These are phyloP conservation scores for Sebastiscus tertius DNA, from an alignment of 2,797 vertebrate genomes.

Conservation along the genomic window DNA sequence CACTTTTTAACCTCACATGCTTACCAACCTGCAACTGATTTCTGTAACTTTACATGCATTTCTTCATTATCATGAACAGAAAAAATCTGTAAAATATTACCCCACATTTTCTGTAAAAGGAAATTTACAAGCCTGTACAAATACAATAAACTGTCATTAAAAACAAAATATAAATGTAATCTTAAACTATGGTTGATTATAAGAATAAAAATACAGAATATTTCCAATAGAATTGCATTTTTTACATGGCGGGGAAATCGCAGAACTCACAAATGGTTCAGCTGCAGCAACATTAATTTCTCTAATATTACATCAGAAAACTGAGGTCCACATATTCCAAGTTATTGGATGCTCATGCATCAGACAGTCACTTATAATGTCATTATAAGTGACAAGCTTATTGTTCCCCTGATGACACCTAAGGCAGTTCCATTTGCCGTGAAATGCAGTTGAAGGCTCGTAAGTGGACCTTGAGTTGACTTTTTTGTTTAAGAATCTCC, in stretches of 20 bases:
- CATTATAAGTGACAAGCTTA: not conserved
- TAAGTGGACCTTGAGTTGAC: not conserved
- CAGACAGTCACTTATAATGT: no score
- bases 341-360: not conserved
- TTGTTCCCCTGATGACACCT: not conserved
- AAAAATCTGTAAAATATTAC: not conserved
- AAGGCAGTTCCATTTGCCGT: not conserved
- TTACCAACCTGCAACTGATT: not conserved
- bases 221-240: not conserved
- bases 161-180: no score
- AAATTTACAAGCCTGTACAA: no score
- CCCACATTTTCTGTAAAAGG: not conserved
- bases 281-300: not conserved
- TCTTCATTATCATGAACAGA: not conserved
- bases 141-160: no score
- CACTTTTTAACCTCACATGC: not conserved
- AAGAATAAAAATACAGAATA: not conserved
- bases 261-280: not conserved
- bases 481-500: not conserved
- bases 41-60: not conserved
- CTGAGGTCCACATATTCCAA: not conserved
- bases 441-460: not conserved
- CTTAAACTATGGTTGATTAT: not conserved
- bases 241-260: not conserved
- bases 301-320: slow-evolving; percentile 5